These are phyloP conservation scores for Tetragonisca angustula DNA, from an alignment of 2,888 invertebrate species.

Conservation along the genomic window DNA sequence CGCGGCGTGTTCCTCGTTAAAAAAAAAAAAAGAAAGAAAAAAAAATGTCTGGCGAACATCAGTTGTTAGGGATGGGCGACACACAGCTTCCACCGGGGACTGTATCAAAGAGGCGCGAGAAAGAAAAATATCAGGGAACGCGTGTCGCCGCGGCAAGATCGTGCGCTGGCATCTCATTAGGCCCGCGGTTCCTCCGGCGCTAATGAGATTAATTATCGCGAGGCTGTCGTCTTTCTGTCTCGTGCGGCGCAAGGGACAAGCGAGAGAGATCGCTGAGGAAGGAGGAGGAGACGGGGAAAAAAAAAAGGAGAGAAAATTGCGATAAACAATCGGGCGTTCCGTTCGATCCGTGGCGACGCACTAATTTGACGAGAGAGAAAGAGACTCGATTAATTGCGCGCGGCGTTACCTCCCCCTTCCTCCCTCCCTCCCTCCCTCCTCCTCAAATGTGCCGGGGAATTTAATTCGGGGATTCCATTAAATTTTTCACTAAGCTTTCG, in stretches of 20 bases:
- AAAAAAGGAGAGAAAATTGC: background rate
- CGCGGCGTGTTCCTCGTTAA: constrained; percentile 46
- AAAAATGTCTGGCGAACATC: constrained; percentile 20
- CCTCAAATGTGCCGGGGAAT: constrained; percentile 2
- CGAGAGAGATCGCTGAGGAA: background rate
- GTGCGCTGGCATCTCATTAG: constrained; percentile 64
- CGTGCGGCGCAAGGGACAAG: background rate
- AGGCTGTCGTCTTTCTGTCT: constrained; percentile 27
- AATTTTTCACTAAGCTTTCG: background rate
- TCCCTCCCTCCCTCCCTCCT: background rate
- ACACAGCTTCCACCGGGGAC: background rate
- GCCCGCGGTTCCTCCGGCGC: constrained; percentile 43
- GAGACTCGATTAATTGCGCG: constrained; percentile 43
- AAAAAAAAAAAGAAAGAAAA: constrained; percentile 6
- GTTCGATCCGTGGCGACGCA: constrained; percentile 24
- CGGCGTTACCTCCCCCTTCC: too few relatives aligned
- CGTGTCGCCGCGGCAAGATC: constrained; percentile 58
- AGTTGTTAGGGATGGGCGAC: background rate
- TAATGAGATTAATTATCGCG: constrained; percentile 72
- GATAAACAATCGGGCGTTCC: constrained; percentile 31
- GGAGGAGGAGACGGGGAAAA: background rate
- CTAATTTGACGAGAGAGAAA: constrained; percentile 33
- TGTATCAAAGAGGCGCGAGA: constrained; percentile 47
- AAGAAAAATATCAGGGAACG: constrained; percentile 56
- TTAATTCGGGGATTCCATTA: constrained; percentile 1